Base-by-base conservation (phyloP, 2,888 invertebrate species). In the Drosophila meridiana region DNA sequence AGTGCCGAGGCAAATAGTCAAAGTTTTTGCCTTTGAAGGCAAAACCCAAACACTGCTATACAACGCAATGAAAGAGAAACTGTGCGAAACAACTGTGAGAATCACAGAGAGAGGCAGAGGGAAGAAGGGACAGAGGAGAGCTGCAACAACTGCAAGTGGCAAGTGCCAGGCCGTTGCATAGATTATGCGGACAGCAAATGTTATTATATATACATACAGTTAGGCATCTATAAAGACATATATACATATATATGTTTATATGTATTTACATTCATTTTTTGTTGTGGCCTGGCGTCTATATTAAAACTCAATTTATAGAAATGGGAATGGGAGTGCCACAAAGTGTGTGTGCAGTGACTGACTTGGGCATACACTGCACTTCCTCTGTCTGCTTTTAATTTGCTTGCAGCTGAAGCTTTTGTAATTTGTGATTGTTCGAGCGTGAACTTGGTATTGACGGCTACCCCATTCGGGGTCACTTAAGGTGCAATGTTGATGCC, bases 1-100 rank as follows among this genome's bases (percentile, higher is more conserved):
- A 90, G 90, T 87, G 87, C 87, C 85, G 73, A 90, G 78, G 84
- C 87, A 90, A 87, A 87, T 89, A 90, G 77, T 76, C 69, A 90
- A 87, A 89, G 76, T 87, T 52, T 87, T 84, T 75, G 69, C 79
- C 83, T 90, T 90, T 89, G 80, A 79, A 74, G 71, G 76, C 80
- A 71, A 60, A 36, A 9, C 40, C 69, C 68, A 71, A 61, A 65
- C 58, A 69, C 52, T 56, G 36, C 11, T 26, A 58, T 13, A 50
- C 42, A 69, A 43, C 30, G 61, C 42, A 43, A 47, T 62, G 47
- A 52, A 56, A 70, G 65, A 38, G 43, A 53, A 50, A 57, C 9
- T 60, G 60, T 40, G 50, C 26, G 50, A 63, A 34, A 42, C 13
- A 45, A 59, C 8, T 50, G 32, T 40, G 50, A 63, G 34, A 48